Evolutionary conservation across 1,140 invertebrate genomes (phyloP), one percentile per base, ranked within the genome.

Genomic region (Nasonia vitripennis): DNA sequence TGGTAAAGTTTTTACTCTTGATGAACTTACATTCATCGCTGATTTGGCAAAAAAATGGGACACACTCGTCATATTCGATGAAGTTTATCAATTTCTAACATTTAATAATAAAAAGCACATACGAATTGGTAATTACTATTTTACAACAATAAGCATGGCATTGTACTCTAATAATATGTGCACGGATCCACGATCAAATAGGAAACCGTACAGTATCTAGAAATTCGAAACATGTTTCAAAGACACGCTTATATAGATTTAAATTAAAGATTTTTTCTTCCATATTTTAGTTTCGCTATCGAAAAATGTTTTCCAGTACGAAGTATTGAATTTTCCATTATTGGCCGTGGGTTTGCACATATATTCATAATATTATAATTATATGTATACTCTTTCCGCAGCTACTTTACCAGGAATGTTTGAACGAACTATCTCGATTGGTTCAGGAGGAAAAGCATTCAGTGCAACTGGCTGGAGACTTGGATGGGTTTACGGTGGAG

Each of bases 11-110:
- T 97, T 97, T 88, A 95, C 94, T 5, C 87, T 92, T 2, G 90
- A 95, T 12, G 97, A 98, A 90, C 89, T 97, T 80, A 94, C 96
- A 87, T 92, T 96, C 81, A 98, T 99, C 88, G 98, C 97, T 0
- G 90, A 96, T 88, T 93, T 99, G 55, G 99, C 98, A 89, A 97
- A 97, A 89, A 98, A 99, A 91, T 96, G 98, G 94, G 96, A 99
- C 92, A 96, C 97, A 5, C 92, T 99, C 6, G 98, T 98, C 82
- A 93, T 99, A 31, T 96, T 97, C 11, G 99, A 99, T 93, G 99
- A 99, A 93, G 99, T 99, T 2, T 99, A 99, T 88, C 99, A 99
- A 93, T 99, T 98, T 97, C 95, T 99, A 89, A 96, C 98, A n/a
- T 99, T 97, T 90, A 95, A 97, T 89, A 96, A 96, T 0, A 94